A percentile compares a stretch with the other conserved stretches of the same genome.
Evolutionary conservation across 2,113 vertebrate genomes (phyloP).

Genomic region (Eonycteris spelaea): DNA sequence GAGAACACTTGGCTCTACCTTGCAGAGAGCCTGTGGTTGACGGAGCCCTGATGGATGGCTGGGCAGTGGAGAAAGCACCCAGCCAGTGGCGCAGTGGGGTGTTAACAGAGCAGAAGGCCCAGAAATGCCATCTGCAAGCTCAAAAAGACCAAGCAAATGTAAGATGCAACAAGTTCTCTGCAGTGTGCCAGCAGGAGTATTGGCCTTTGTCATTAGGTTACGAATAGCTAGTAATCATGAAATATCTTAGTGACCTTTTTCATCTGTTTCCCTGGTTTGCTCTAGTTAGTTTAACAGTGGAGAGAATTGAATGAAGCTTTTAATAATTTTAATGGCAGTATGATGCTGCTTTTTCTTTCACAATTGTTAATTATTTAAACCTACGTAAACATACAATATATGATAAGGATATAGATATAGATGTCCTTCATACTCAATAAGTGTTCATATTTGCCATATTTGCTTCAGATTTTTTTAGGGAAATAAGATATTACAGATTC

Average conservation of each 20-base stretch:
- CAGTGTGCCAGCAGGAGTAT: too few species aligned
- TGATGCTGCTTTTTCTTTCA: background rate
- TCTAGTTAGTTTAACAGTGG: background rate
- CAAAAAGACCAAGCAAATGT: background rate
- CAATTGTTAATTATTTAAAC: background rate
- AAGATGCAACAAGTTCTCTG: background rate
- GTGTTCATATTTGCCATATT: background rate
- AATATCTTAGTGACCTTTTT: background rate
- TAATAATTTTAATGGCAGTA: background rate
- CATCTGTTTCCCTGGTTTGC: background rate
- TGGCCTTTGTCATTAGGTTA: background rate
- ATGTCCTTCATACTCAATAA: background rate
- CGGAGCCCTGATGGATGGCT: background rate
- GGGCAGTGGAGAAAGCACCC: background rate
- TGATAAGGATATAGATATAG: background rate
- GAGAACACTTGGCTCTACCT: background rate
- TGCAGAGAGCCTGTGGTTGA: background rate
- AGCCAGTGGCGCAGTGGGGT: background rate
- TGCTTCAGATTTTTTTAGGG: background rate
- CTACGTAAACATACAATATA: background rate
- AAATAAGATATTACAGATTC: background rate
- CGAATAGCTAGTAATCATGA: background rate
- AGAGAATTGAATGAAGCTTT: background rate
- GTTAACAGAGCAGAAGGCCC: background rate
- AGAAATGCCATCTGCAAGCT: background rate